These are phyloP conservation scores for Apis mellifera DNA, from an alignment of 1,140 invertebrate species.

Conservation along the genomic window Amel_HAv3.1 CM009944.2:5659501-5660000, in stretches of 20 bases:
- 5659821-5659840: neutral
- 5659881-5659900: no score
- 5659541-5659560: no score
- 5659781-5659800: neutral
- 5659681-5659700: neutral
- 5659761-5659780: neutral
- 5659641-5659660: neutral
- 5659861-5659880: no score
- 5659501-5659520: no score
- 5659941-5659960: conserved; percentile 1
- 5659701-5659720: neutral
- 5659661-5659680: neutral
- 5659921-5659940: conserved; percentile 46
- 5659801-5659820: neutral
- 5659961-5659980: conserved; percentile 14
- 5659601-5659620: neutral
- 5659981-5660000: conserved; percentile 51
- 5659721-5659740: neutral
- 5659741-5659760: neutral
- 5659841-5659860: neutral
- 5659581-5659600: neutral
- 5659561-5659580: conserved; percentile 14
- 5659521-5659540: no score
- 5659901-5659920: neutral
- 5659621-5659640: neutral